These are phyloP conservation scores for Argya squamiceps DNA, from an alignment of 2,797 vertebrate species.

Conservation along the genomic window DNA sequence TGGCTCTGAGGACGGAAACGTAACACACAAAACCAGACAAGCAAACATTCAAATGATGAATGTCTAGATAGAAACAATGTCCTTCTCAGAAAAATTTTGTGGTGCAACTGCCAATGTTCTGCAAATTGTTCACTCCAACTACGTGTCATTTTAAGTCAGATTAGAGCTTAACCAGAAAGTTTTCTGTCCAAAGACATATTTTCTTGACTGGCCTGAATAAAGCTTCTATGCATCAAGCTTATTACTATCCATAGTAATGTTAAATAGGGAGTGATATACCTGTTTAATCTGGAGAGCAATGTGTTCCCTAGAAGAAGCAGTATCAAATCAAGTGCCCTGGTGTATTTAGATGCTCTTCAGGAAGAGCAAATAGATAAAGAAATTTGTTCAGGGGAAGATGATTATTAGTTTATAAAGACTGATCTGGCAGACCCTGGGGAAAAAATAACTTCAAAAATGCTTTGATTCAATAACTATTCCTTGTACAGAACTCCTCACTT, in stretches of 20 bases:
- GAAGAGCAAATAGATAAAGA: background rate
- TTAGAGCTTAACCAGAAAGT: slow-evolving; percentile 3
- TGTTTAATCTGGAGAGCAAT: background rate
- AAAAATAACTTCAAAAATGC: background rate
- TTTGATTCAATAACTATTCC: background rate
- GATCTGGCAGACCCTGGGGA: background rate
- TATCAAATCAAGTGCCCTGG: background rate
- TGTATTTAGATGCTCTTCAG: background rate
- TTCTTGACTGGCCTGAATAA: background rate
- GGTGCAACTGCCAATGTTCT: slow-evolving; percentile 22
- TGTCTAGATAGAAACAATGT: slow-evolving; percentile 4
- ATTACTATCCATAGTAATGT: background rate
- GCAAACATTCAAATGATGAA: slow-evolving; percentile 19
- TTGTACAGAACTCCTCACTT: background rate
- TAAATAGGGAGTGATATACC: background rate
- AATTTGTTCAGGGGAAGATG: background rate
- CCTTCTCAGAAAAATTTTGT: slow-evolving; percentile 21
- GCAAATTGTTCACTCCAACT: slow-evolving; percentile 19
- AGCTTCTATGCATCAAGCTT: background rate
- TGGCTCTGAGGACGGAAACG: background rate
- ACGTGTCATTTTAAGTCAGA: background rate
- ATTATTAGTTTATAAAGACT: background rate
- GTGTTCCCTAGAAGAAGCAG: background rate
- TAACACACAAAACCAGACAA: slow-evolving; percentile 50
- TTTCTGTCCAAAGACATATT: background rate